These are phyloP conservation scores for Parasteatoda tepidariorum DNA, from an alignment of 1,140 invertebrate species.

Conservation along the genomic window DNA sequence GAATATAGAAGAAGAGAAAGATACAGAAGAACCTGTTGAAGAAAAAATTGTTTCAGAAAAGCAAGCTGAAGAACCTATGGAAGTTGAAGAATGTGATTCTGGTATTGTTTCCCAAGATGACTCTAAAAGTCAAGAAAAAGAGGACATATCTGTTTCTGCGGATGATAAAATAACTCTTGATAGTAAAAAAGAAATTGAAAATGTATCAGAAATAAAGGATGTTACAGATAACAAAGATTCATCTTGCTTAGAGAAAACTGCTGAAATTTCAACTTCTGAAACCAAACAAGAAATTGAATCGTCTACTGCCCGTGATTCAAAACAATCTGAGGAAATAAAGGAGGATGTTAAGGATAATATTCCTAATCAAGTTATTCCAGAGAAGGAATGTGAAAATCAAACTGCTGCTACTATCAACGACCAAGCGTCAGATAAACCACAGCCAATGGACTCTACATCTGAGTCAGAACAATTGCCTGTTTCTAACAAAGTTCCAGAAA, in stretches of 20 bases:
- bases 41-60: too few relatives aligned
- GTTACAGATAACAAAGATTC: neutral
- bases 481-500: too few relatives aligned
- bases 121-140: neutral
- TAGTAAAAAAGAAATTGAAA: slow-evolving; percentile 13
- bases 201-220: neutral
- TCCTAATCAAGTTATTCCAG: neutral
- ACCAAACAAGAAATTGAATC: neutral
- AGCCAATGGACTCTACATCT: too few relatives aligned
- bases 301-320: neutral
- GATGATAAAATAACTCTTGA: slow-evolving; percentile 16
- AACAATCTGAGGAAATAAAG: neutral
- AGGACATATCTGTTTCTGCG: neutral
- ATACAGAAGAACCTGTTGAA: too few relatives aligned
- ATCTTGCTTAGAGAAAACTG: too few relatives aligned
- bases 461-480: too few relatives aligned
- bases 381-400: neutral
- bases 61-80: slow-evolving; percentile 34
- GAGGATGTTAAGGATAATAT: neutral
- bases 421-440: too few relatives aligned
- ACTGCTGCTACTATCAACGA: too few relatives aligned
- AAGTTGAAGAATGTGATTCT: slow-evolving; percentile 33
- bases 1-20: neutral
- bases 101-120: neutral
- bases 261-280: too few relatives aligned